Base-by-base conservation (phyloP, 2,888 invertebrate species). In the Abscondita cerata region DNA sequence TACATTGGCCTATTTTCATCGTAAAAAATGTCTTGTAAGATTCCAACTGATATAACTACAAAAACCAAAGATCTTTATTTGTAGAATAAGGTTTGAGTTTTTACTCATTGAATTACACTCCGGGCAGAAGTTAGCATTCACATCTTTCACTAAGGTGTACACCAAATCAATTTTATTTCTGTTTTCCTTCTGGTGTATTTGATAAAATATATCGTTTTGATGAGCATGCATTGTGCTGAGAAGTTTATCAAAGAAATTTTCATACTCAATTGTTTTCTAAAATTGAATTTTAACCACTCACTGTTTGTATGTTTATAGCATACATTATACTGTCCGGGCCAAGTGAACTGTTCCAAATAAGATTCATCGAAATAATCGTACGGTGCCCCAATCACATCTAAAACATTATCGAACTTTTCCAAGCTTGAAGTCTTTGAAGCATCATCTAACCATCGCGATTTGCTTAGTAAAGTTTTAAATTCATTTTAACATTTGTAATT, bases 1-100 rank as follows among this genome's bases (percentile, higher is more conserved):
- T 95, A 96, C 69, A 89, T 88, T 0, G 96, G 96, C 16, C 95
- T 88, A 46, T 92, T 89, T 54, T 92, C 91, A 58, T 89, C 90
- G 82, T 95, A 96, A 86, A 96, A n/a, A 15, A n/a, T 15, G 5
- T 18, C 20, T 25, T 36, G 44, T 1, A 58, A 18, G 13, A 46
- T 38, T 16, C 38, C 36, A 13, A 36, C 36, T 8, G 58, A 44
- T 15, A 50, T 9, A 2, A 34, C 33, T 33, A n/a, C n/a, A n/a
- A n/a, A n/a, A n/a, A n/a, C n/a, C n/a, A n/a, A n/a, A n/a, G n/a
- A n/a, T n/a, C n/a, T n/a, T n/a, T n/a, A n/a, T n/a, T n/a, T n/a
- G n/a, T n/a, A n/a, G n/a, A n/a, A n/a, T n/a, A n/a, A n/a, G n/a
- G n/a, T n/a, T n/a, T n/a, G 2, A 25, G 6, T 25, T 2, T 25